These are phyloP conservation scores for Aricia artaxerxes DNA, from an alignment of 2,888 invertebrate species.

Conservation along the genomic window DNA sequence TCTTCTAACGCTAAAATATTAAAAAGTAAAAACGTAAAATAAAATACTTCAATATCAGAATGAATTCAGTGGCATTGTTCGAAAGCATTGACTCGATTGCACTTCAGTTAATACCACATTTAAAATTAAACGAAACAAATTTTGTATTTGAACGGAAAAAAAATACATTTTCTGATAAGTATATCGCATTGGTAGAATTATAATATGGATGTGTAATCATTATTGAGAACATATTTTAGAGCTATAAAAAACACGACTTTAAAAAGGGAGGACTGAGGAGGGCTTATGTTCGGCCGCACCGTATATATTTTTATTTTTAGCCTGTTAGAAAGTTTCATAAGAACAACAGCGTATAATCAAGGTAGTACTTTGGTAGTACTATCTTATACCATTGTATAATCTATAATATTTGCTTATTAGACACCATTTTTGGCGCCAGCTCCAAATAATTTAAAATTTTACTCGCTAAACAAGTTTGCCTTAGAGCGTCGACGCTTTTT, in stretches of 20 bases:
- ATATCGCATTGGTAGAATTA: background rate
- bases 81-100: background rate
- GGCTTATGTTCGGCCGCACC: too few species aligned
- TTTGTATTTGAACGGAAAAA: background rate
- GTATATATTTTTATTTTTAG: too few species aligned
- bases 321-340: too few species aligned
- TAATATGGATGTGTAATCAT: background rate
- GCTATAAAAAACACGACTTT: too few species aligned
- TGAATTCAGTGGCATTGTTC: background rate
- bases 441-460: conserved; percentile 7
- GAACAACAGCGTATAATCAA: too few species aligned
- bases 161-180: background rate
- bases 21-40: background rate
- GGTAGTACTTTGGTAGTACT: too few species aligned
- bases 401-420: background rate
- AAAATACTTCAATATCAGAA: background rate
- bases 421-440: background rate
- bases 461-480: background rate
- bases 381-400: background rate
- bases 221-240: too few species aligned
- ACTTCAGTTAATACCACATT: background rate
- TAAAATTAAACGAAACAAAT: background rate
- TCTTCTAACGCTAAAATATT: background rate
- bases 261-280: too few species aligned
- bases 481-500: background rate